Evolutionary conservation across 2,113 vertebrate species (phyloP).

Genomic region (Hemichromis elongatus): DNA sequence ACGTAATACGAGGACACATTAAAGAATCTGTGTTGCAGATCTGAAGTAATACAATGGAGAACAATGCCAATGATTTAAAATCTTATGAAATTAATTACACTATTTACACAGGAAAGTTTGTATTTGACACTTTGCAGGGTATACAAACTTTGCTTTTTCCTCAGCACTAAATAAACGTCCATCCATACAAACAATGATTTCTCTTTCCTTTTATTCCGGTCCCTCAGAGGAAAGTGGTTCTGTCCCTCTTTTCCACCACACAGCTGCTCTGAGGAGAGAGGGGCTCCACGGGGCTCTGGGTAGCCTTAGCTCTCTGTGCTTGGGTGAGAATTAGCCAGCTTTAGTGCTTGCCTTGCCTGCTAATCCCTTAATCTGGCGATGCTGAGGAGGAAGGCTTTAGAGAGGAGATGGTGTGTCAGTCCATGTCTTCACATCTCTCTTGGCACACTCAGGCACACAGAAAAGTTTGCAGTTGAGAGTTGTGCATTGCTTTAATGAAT

Average conservation of each 20-base stretch:
- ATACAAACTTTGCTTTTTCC: background rate
- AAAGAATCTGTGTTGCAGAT: background rate
- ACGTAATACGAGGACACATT: background rate
- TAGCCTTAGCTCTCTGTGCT: slow-evolving; percentile 58
- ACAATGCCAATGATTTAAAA: background rate
- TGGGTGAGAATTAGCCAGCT: slow-evolving; percentile 70
- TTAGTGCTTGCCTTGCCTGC: slow-evolving; percentile 57
- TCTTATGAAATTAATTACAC: background rate
- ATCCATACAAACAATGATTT: slow-evolving; percentile 1
- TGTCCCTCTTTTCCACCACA: slow-evolving; percentile 29
- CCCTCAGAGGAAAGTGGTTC: slow-evolving; percentile 12
- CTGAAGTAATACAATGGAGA: background rate
- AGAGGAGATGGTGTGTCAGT: slow-evolving; percentile 58
- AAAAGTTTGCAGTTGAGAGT: slow-evolving; percentile 33
- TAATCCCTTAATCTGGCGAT: slow-evolving; percentile 68
- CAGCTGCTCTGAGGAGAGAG: slow-evolving; percentile 63
- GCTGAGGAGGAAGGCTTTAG: slow-evolving; percentile 55
- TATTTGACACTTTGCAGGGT: background rate
- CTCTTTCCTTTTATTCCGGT: background rate
- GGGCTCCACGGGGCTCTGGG: slow-evolving; percentile 52
- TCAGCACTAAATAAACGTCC: background rate
- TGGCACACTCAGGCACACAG: slow-evolving; percentile 11
- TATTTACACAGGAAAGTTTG: background rate
- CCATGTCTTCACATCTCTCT: slow-evolving; percentile 57
- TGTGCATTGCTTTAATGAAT: slow-evolving; percentile 2